Base-by-base conservation (phyloP, 2,797 vertebrate species). In the Telmatherina bonti region DNA sequence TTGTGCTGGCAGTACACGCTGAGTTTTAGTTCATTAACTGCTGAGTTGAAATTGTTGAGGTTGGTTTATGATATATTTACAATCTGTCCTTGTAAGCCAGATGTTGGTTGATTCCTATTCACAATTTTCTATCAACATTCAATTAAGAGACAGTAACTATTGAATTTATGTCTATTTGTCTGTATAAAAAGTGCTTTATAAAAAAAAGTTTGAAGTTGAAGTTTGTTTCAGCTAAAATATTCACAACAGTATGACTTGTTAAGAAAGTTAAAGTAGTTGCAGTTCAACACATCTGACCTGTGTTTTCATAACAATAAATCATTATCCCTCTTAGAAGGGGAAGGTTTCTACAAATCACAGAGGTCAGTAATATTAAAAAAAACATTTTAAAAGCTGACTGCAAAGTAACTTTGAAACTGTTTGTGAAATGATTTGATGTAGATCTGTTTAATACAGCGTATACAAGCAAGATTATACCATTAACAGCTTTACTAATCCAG, bases 281-380 rank as follows among this genome's bases (percentile, higher is more conserved):
- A 49, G 8, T 10, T 4, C 10, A 22, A n/a, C n/a, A 49, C 8
- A 49, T 3, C n/a, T 12, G 43, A 47, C 43, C 22, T 51, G 47
- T 22, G 8, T n/a, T 49, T 7, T 51, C n/a, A 51, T 24, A 24
- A 51, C 10, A 12, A 22, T n/a, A 49, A 49, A 49, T 12, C 9
- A 10, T 49, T 8, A 24, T 24, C 3, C 9, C 22, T 49, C 9
- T 24, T n/a, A 27, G 26, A 26, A 29, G 27, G 24, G 0, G 9
- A 43, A 43, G 41, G 41, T 18, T 20, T 43, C 77, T 63, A 70
- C 38, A 79, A 85, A 85, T 86, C 54, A 69, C 65, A 62, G 65
- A 71, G 72, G 78, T 82, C 74, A 66, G 22, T 62, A 61, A 78
- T 81, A 67, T 88, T 76, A 77, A 76, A 67, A 76, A 58, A 79